These are phyloP conservation scores for Epirrhoe alternata DNA, from an alignment of 2,888 invertebrate species.

Conservation along the genomic window DNA sequence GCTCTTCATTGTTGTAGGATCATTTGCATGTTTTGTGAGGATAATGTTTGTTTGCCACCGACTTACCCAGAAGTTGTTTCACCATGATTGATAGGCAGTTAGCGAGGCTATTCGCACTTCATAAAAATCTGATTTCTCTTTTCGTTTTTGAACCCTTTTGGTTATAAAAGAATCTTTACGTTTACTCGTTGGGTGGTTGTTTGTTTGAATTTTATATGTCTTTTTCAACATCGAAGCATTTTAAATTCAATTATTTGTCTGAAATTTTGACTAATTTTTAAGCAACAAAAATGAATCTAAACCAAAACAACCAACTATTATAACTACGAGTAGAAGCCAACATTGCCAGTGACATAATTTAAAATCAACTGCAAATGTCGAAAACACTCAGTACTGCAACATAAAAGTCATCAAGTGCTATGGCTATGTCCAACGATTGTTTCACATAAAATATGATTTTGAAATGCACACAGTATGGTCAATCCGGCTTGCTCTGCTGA, in stretches of 20 bases:
- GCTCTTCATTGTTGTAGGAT: slow-evolving; percentile 50
- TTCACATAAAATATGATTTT: slow-evolving; percentile 27
- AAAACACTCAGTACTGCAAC: background rate
- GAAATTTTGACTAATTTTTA: too few relatives aligned
- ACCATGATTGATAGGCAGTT: slow-evolving; percentile 71
- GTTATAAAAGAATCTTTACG: background rate
- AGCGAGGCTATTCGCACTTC: slow-evolving; percentile 62
- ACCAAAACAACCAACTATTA: too few relatives aligned
- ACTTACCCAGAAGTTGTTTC: slow-evolving; percentile 66
- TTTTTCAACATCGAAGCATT: too few relatives aligned
- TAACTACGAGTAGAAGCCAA: too few relatives aligned
- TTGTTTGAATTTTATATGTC: too few relatives aligned
- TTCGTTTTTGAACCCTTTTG: slow-evolving; percentile 12
- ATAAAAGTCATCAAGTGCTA: slow-evolving; percentile 9
- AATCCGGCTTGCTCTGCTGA: slow-evolving; percentile 50
- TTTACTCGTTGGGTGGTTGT: background rate
- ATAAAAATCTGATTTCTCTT: slow-evolving; percentile 51
- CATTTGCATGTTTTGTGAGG: slow-evolving; percentile 65
- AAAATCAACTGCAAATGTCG: background rate
- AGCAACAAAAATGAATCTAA: too few relatives aligned
- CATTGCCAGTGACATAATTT: too few relatives aligned
- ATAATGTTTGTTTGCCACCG: slow-evolving; percentile 69
- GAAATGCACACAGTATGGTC: slow-evolving; percentile 34
- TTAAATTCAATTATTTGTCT: too few relatives aligned
- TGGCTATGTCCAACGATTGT: slow-evolving; percentile 3